Conservation (phyloP, 2,888 invertebrate species). For the Ophion costatus region DNA sequence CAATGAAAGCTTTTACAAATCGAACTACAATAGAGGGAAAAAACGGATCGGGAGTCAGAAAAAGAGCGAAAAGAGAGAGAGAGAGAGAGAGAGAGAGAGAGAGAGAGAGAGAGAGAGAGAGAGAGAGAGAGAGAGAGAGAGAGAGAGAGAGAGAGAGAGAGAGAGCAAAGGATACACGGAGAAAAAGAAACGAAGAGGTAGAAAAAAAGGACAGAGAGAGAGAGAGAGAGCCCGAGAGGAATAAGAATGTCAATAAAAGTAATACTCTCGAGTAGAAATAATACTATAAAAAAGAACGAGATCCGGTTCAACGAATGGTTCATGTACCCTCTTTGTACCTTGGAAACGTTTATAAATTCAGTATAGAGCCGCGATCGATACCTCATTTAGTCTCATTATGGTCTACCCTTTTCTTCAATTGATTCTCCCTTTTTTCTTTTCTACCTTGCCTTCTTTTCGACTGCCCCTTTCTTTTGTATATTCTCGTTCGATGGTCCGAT, state of each 20-base stretch:
- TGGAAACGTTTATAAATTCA: conserved; percentile 36
- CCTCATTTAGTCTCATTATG: conserved; percentile 33
- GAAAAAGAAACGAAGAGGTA: background rate
- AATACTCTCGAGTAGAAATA: conserved; percentile 26
- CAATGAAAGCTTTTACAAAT: conserved; percentile 15
- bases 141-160: background rate
- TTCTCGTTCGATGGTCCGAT: conserved; percentile 7
- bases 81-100: too few species aligned
- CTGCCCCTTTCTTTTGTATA: background rate
- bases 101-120: too few species aligned
- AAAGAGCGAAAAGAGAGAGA: too few species aligned
- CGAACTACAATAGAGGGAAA: background rate
- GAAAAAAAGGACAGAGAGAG: background rate
- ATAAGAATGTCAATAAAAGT: background rate
- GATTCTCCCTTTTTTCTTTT: conserved; percentile 19
- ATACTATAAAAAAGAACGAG: conserved; percentile 25
- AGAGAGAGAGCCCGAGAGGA: too few species aligned
- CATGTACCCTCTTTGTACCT: background rate
- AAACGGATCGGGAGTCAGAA: too few species aligned
- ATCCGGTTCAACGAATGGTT: conserved; percentile 29
- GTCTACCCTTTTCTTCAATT: background rate
- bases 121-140: background rate
- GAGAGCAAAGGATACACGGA: too few species aligned
- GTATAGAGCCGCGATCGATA: conserved; percentile 37
- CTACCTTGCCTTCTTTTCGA: background rate